A percentile compares a stretch with the other conserved stretches of the same genome.
Evolutionary conservation across 1,140 invertebrate species (phyloP).

Genomic region (Drosophila malerkotliana): DNA sequence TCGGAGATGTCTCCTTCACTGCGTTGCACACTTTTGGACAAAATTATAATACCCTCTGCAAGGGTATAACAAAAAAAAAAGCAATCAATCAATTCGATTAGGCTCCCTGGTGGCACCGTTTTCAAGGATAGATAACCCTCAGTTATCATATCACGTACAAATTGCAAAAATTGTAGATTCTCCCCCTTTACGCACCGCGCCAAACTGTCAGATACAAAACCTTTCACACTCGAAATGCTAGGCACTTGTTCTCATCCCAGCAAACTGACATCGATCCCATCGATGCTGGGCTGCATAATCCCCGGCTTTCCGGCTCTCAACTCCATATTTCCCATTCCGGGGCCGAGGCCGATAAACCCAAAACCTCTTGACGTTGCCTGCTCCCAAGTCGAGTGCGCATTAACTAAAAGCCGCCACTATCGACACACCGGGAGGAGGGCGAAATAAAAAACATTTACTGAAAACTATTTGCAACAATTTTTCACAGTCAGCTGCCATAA

Average conservation of each 20-base stretch:
- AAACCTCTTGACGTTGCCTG: conserved; percentile 50
- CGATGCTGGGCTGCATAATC: conserved; percentile 56
- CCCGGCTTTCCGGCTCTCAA: not conserved
- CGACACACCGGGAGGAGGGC: conserved; percentile 42
- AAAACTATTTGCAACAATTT: conserved; percentile 82
- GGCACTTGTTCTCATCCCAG: conserved; percentile 55
- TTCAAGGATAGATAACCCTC: conserved; percentile 32
- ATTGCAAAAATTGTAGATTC: conserved; percentile 53
- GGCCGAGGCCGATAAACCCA: conserved; percentile 39
- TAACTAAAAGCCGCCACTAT: conserved; percentile 75
- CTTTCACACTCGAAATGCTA: conserved; percentile 43
- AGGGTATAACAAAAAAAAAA: conserved; percentile 7
- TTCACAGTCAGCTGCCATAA: conserved; percentile 81
- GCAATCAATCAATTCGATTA: conserved; percentile 37
- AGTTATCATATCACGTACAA: conserved; percentile 64
- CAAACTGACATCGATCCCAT: conserved; percentile 67
- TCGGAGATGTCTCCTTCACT: no score
- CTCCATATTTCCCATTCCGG: conserved; percentile 17
- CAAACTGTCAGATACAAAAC: conserved; percentile 48
- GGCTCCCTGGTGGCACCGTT: conserved; percentile 27
- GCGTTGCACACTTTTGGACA: no score
- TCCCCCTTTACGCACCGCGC: conserved; percentile 17
- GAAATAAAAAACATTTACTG: conserved; percentile 70
- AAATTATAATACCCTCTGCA: no score
- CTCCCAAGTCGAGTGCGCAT: conserved; percentile 50